A percentile compares a stretch with the other conserved stretches of the same genome.
phyloP scores from a whole-genome alignment of 2,113 vertebrate species.

The Lepisosteus oculatus region DNA sequence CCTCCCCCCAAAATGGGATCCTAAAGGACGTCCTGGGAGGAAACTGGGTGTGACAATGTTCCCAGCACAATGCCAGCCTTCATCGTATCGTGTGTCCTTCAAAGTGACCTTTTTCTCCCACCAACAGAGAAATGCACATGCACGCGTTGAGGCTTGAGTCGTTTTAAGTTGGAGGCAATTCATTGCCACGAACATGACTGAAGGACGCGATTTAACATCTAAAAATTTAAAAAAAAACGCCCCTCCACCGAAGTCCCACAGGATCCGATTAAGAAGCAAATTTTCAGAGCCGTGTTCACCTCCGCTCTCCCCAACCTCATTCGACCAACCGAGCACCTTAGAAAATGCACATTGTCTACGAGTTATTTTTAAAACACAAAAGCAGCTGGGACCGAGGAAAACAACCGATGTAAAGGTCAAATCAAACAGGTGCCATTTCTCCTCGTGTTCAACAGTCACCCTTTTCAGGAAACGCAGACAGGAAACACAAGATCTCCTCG shows the following conservation, averaged over 20 bases:
- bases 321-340: too few species aligned
- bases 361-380: conserved; percentile 46
- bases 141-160: background rate
- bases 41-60: background rate
- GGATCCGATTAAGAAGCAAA: too few species aligned
- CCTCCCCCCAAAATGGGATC: too few species aligned
- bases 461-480: conserved; percentile 26
- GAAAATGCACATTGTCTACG: background rate
- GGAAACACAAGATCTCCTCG: background rate
- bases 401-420: conserved; percentile 3
- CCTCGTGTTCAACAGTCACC: background rate
- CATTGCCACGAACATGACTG: too few species aligned
- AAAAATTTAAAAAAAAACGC: too few species aligned
- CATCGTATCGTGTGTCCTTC: conserved; percentile 67
- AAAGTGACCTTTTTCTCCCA: conserved; percentile 68
- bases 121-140: conserved; percentile 19
- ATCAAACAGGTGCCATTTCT: conserved; percentile 65
- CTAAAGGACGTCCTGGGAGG: background rate
- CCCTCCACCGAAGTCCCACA: too few species aligned
- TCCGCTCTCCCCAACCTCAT: too few species aligned
- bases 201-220: too few species aligned
- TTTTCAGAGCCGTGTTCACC: too few species aligned
- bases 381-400: conserved; percentile 21
- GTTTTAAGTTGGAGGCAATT: too few species aligned
- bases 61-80: background rate